Evolutionary conservation across 1,140 invertebrate genomes (phyloP).

Genomic region (Pogonomyrmex barbatus): DNA sequence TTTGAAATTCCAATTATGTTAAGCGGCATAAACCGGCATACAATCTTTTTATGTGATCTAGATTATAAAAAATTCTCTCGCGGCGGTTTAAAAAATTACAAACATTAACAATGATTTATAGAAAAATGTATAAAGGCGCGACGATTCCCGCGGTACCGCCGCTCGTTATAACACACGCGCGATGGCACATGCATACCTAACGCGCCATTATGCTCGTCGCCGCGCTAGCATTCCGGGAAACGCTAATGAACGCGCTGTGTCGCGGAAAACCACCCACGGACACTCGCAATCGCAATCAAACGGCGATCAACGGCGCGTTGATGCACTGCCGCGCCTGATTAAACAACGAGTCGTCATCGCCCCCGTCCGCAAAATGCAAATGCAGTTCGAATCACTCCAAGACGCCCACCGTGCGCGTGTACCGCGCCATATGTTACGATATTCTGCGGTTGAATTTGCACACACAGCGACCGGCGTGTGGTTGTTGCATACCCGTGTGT

Average conservation of each 20-base stretch:
- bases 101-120: conserved; percentile 10
- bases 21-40: background rate
- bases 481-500: background rate
- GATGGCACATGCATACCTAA: background rate
- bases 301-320: conserved; percentile 57
- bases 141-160: background rate
- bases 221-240: conserved; percentile 55
- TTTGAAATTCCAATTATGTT: background rate
- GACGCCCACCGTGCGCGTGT: conserved; percentile 57
- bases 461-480: conserved; percentile 33
- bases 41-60: conserved; percentile 1
- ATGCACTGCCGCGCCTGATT: conserved; percentile 62
- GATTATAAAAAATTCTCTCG: background rate
- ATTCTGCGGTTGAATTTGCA: conserved; percentile 72
- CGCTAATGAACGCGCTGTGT: conserved; percentile 60
- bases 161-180: conserved; percentile 15
- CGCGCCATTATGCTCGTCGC: conserved; percentile 32
- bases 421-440: conserved; percentile 68
- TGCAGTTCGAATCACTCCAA: conserved; percentile 54
- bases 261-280: conserved; percentile 58
- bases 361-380: conserved; percentile 63
- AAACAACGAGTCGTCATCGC: conserved; percentile 61
- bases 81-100: conserved; percentile 23
- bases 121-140: conserved; percentile 19
- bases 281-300: conserved; percentile 60